Evolutionary conservation across 2,888 invertebrate genomes (phyloP).

Genomic region (Phorcus lineatus): DNA sequence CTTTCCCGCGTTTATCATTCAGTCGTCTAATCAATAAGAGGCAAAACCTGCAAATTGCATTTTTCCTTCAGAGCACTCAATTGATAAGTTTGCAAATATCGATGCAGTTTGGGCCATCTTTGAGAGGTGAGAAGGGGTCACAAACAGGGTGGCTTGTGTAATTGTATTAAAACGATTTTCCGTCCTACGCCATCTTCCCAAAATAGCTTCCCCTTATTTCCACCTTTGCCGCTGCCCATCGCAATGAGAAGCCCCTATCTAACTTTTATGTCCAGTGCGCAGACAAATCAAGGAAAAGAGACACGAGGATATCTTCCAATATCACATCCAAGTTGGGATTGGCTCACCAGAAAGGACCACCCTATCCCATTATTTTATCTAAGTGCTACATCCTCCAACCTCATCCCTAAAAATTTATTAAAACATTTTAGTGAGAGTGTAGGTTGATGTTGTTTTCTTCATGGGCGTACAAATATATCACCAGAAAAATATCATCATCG

Average conservation of each 20-base stretch:
- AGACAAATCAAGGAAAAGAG: not conserved
- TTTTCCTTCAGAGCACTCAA: constrained; percentile 3
- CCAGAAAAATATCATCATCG: too few relatives aligned
- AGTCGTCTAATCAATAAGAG: not conserved
- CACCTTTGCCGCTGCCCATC: not conserved
- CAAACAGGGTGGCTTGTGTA: not conserved
- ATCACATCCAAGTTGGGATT: not conserved
- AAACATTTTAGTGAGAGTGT: too few relatives aligned
- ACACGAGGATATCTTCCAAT: not conserved
- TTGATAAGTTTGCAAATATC: not conserved
- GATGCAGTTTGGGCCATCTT: not conserved
- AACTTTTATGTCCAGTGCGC: not conserved
- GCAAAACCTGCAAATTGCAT: constrained; percentile 13
- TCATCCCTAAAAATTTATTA: too few relatives aligned
- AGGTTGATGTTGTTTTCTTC: too few relatives aligned
- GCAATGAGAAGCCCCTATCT: not conserved
- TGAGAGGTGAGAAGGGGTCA: not conserved
- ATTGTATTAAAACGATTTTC: not conserved
- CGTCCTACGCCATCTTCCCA: not conserved
- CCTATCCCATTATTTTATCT: too few relatives aligned
- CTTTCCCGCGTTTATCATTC: not conserved
- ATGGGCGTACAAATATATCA: too few relatives aligned
- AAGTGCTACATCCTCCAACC: too few relatives aligned
- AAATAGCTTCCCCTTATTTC: not conserved
- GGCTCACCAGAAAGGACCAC: too few relatives aligned